Percentiles rank a stretch among this genome's conserved stretches.
Evolutionary conservation across 2,888 invertebrate species (phyloP).

Genomic region (Aleiodes testaceus): DNA sequence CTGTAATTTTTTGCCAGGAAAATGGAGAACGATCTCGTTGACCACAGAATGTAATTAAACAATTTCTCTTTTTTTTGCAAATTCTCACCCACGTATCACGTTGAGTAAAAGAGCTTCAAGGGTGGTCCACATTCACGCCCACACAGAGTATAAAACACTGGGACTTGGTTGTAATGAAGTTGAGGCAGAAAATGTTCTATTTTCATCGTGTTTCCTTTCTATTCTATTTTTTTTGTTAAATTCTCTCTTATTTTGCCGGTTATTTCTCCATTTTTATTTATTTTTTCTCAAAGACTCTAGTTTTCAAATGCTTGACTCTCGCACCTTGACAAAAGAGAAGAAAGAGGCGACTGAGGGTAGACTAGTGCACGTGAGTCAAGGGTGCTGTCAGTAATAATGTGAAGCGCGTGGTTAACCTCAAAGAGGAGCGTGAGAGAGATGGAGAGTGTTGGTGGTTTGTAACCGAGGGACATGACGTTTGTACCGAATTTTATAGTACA

Average conservation of each 20-base stretch:
- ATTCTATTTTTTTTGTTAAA: neutral
- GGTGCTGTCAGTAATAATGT: constrained; percentile 26
- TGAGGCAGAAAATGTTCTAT: neutral
- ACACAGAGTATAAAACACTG: neutral
- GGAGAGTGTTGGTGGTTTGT: constrained; percentile 5
- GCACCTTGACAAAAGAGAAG: constrained; percentile 16
- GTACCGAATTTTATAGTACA: constrained; percentile 12
- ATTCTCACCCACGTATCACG: constrained; percentile 4
- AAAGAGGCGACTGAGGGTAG: constrained; percentile 4
- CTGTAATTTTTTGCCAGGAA: neutral
- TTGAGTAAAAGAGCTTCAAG: neutral
- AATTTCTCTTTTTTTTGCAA: neutral
- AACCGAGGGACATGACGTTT: constrained; percentile 7
- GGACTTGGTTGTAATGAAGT: constrained; percentile 9
- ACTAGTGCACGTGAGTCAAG: constrained; percentile 2
- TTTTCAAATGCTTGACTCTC: constrained; percentile 27
- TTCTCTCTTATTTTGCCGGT: constrained; percentile 3
- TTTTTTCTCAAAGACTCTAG: constrained; percentile 6
- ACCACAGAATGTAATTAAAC: neutral
- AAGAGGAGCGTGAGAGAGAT: constrained; percentile 12
- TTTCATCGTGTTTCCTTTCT: constrained; percentile 6
- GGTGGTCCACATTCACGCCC: constrained; percentile 17
- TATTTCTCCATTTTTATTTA: neutral
- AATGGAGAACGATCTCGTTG: neutral
- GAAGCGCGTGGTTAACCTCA: constrained; percentile 27